Evolutionary conservation across 2,113 vertebrate genomes (phyloP).

Genomic region (Pterocles orientalis): DNA sequence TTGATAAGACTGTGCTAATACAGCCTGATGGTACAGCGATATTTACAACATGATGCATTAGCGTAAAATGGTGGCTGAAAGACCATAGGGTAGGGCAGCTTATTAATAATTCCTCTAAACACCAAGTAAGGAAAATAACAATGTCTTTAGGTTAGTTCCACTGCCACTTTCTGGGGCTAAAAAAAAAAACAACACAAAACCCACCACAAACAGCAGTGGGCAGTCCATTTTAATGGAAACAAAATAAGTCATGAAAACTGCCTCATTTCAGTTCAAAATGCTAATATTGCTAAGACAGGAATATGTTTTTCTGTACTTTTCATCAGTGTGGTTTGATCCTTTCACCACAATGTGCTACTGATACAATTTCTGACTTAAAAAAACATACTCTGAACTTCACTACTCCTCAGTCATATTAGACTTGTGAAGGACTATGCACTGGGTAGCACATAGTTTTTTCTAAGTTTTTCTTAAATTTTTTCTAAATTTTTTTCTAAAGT

Average conservation of each 20-base stretch:
- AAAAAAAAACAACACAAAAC: not conserved
- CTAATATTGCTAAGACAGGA: not conserved
- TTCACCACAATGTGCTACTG: not conserved
- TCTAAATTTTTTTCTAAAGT: not conserved
- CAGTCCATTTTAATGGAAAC: not conserved
- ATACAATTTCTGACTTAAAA: conserved; percentile 1
- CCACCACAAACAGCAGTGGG: not conserved
- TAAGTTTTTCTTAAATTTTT: too few species aligned
- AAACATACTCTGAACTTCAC: not conserved
- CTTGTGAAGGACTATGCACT: not conserved
- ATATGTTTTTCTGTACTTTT: conserved; percentile 17
- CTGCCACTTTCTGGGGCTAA: not conserved
- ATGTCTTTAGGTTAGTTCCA: not conserved
- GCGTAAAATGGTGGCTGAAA: not conserved
- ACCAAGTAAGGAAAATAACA: not conserved
- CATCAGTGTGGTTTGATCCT: conserved; percentile 33
- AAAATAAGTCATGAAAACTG: not conserved
- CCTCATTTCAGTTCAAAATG: not conserved
- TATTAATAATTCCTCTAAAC: not conserved
- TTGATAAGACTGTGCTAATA: not conserved
- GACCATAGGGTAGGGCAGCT: not conserved
- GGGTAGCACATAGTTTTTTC: not conserved
- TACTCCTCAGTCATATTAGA: not conserved
- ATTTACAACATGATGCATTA: not conserved
- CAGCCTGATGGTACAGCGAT: not conserved